These are phyloP conservation scores for Eutrigla gurnardus DNA, from an alignment of 2,797 vertebrate species.

Conservation along the genomic window DNA sequence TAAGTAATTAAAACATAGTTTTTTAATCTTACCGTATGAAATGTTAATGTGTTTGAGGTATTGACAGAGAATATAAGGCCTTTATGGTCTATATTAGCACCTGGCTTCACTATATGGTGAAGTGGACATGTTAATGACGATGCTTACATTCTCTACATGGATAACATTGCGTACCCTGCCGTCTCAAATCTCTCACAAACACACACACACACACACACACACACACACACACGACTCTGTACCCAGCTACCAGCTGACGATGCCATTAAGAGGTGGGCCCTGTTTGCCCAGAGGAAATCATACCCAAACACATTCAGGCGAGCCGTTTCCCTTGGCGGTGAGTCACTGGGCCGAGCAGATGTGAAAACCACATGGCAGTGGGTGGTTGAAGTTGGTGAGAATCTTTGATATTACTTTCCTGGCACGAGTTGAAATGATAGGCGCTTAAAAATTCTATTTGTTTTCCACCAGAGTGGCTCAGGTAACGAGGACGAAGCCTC, in stretches of 20 bases:
- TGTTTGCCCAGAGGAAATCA: slow-evolving; percentile 21
- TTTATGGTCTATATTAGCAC: background rate
- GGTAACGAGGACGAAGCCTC: slow-evolving; percentile 41
- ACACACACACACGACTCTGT: background rate
- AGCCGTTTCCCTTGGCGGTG: slow-evolving; percentile 22
- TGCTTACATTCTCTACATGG: slow-evolving; percentile 30
- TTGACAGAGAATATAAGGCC: background rate
- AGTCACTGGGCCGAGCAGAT: slow-evolving; percentile 65
- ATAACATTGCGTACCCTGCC: slow-evolving; percentile 39
- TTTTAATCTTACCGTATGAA: background rate
- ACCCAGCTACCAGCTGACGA: slow-evolving; percentile 36
- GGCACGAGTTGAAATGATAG: slow-evolving; percentile 69
- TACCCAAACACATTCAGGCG: slow-evolving; percentile 15
- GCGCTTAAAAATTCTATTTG: slow-evolving; percentile 66
- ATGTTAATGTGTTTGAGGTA: background rate
- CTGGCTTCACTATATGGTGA: background rate
- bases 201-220: background rate
- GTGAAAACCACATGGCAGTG: slow-evolving; percentile 61
- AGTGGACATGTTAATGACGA: background rate
- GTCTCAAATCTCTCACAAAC: too few species aligned
- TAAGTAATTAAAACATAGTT: background rate
- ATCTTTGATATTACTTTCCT: slow-evolving; percentile 71
- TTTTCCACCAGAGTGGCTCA: slow-evolving; percentile 33
- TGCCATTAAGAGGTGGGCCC: slow-evolving; percentile 21
- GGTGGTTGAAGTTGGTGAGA: slow-evolving; percentile 31